These are phyloP conservation scores for Drosophila demipolita DNA, from an alignment of 2,888 invertebrate species.

Conservation along the genomic window DNA sequence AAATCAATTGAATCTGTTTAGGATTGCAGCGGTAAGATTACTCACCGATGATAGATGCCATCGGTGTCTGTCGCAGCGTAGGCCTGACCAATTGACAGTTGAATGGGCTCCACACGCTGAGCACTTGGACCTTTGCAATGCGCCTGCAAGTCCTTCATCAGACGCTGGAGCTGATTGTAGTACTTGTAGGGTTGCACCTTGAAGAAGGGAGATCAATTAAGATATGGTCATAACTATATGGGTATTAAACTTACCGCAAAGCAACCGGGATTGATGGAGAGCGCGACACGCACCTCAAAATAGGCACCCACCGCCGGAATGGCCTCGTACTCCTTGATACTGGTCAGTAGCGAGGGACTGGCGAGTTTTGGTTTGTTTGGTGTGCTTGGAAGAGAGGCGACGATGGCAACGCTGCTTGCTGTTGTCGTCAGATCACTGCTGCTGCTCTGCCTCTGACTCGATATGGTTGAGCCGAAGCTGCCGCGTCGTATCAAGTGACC, in stretches of 20 bases:
- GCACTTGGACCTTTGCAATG: conserved; percentile 86
- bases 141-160: conserved; percentile 89
- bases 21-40: neutral
- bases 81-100: conserved; percentile 86
- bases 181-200: conserved; percentile 86
- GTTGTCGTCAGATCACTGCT: conserved; percentile 46
- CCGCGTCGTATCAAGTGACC: conserved; percentile 57
- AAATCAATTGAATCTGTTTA: neutral
- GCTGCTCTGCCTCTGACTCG: conserved; percentile 64
- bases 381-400: conserved; percentile 47
- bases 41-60: conserved; percentile 90
- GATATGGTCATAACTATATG: neutral
- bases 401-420: conserved; percentile 27
- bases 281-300: conserved; percentile 90
- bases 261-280: conserved; percentile 90
- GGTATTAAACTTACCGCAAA: conserved; percentile 76
- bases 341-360: conserved; percentile 8
- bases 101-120: conserved; percentile 82
- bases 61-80: conserved; percentile 88
- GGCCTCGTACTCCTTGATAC: conserved; percentile 71
- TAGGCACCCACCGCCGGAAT: conserved; percentile 85
- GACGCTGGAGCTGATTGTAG: conserved; percentile 85
- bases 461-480: conserved; percentile 65
- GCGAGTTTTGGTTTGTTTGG: conserved; percentile 34
- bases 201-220: neutral